Conservation (phyloP, 2,888 invertebrate species). For the Drosophila rellima region DNA sequence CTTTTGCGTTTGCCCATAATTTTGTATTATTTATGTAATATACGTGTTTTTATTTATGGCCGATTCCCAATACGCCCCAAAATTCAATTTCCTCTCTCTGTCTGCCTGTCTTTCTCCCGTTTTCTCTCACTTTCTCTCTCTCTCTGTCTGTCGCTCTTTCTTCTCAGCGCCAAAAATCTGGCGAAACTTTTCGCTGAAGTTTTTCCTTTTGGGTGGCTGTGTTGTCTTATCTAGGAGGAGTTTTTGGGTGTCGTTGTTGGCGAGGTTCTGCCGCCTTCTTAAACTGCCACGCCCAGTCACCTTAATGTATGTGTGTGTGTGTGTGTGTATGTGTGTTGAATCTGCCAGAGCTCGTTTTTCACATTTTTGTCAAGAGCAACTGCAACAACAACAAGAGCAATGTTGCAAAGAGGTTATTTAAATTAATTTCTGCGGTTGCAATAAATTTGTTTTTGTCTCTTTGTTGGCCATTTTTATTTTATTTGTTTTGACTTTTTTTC, state of each 20-base stretch:
- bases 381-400: constrained; percentile 19
- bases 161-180: not conserved
- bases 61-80: constrained; percentile 58
- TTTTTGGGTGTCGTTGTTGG: constrained; percentile 11
- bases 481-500: constrained; percentile 12
- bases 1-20: constrained; percentile 43
- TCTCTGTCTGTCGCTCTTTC: not conserved
- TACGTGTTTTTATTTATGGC: constrained; percentile 67
- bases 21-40: constrained; percentile 74
- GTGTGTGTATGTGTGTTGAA: constrained; percentile 9
- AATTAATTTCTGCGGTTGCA: constrained; percentile 77
- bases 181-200: constrained; percentile 43
- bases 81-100: not conserved
- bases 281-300: constrained; percentile 5
- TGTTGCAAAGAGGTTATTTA: constrained; percentile 69
- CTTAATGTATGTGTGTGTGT: constrained; percentile 6
- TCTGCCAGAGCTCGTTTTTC: constrained; percentile 42
- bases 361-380: constrained; percentile 62
- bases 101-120: not conserved
- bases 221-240: constrained; percentile 12
- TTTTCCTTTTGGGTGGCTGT: not conserved
- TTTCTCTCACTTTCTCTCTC: not conserved
- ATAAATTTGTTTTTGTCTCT: constrained; percentile 67
- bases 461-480: constrained; percentile 25
- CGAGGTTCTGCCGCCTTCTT: constrained; percentile 10